Conservation (phyloP, 2,113 vertebrate species). For the Bubo bubo region DNA sequence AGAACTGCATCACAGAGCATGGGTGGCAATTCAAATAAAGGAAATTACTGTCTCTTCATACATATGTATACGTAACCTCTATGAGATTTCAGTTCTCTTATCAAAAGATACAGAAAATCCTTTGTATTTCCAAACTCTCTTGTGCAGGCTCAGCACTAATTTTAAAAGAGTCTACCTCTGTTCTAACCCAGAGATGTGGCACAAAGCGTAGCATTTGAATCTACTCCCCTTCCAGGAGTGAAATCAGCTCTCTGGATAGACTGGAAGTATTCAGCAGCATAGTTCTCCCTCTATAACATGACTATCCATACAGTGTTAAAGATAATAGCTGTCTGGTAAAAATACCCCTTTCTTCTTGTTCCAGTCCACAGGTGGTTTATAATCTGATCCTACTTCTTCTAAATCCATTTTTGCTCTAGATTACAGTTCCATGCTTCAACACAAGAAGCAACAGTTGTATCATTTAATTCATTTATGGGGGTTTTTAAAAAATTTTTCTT, state of each 20-base stretch:
- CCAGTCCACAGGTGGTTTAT: not conserved
- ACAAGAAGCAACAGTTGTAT: not conserved
- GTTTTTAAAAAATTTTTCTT: not conserved
- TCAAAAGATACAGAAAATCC: not conserved
- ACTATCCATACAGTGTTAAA: not conserved
- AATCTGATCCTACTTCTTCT: not conserved
- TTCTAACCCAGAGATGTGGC: not conserved
- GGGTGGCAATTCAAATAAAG: not conserved
- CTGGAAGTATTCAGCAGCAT: not conserved
- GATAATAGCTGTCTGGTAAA: not conserved
- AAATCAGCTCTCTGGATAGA: not conserved
- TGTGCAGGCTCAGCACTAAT: not conserved
- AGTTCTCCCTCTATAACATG: not conserved
- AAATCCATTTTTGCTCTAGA: not conserved
- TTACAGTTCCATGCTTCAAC: not conserved
- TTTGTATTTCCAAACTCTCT: not conserved
- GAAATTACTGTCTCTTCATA: not conserved
- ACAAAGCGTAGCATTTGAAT: not conserved
- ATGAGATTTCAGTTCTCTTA: not conserved
- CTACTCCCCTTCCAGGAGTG: not conserved
- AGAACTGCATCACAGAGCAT: not conserved
- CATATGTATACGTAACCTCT: not conserved
- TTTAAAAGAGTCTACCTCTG: not conserved
- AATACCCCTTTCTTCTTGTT: not conserved
- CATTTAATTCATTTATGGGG: not conserved